Conservation (phyloP, 53 echinoderm and acorn worm species). For the Crossaster papposus region DNA sequence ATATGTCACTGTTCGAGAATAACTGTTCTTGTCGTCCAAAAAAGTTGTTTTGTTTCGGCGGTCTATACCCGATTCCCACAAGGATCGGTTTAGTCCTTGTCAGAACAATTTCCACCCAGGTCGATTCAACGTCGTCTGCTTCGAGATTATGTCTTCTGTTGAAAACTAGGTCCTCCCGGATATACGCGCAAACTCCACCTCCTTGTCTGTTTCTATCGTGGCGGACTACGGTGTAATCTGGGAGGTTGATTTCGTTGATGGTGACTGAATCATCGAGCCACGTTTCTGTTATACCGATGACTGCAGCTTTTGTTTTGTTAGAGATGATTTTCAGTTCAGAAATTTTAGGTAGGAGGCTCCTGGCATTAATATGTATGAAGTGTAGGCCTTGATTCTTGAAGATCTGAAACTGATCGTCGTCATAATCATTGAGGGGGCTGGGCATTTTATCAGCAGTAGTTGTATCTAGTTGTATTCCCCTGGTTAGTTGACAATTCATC, state of each 20-base stretch:
- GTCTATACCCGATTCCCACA: too few relatives aligned
- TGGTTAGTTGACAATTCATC: neutral
- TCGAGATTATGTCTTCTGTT: conserved; percentile 26
- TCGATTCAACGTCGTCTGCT: too few relatives aligned
- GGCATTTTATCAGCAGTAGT: too few relatives aligned
- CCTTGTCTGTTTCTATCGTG: conserved; percentile 22
- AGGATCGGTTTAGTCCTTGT: too few relatives aligned
- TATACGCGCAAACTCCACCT: conserved; percentile 41
- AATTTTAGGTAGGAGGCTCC: conserved; percentile 49
- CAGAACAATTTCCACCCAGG: too few relatives aligned
- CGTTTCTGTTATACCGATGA: conserved; percentile 58
- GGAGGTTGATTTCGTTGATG: conserved; percentile 46
- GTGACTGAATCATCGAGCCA: conserved; percentile 64
- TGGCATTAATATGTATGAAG: conserved; percentile 33
- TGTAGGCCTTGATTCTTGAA: too few relatives aligned
- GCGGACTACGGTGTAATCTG: conserved; percentile 18
- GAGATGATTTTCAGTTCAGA: conserved; percentile 54
- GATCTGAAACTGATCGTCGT: too few relatives aligned
- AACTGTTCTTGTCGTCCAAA: too few relatives aligned
- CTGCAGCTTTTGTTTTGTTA: conserved; percentile 34
- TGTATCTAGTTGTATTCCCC: too few relatives aligned
- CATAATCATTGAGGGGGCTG: too few relatives aligned
- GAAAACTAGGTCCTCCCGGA: conserved; percentile 27
- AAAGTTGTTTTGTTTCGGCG: too few relatives aligned
- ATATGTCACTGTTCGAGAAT: too few relatives aligned